phyloP scores from a whole-genome alignment of 2,113 vertebrate species.

The Ochotona princeps region DNA sequence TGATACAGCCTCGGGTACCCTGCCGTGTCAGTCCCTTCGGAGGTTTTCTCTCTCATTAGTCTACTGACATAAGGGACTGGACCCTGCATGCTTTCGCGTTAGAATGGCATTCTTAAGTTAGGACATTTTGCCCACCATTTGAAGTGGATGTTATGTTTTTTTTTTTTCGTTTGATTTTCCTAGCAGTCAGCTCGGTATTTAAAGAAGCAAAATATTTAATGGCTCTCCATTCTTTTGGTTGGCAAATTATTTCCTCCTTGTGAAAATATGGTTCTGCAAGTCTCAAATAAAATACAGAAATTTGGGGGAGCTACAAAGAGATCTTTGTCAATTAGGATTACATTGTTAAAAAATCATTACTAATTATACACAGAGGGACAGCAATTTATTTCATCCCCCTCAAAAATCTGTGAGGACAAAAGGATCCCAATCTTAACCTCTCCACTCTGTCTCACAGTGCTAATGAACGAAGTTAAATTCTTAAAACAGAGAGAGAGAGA shows the following conservation, averaged over 20 bases:
- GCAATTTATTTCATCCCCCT: neutral
- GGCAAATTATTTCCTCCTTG: slow-evolving; percentile 6
- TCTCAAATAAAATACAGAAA: slow-evolving; percentile 32
- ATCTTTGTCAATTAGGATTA: slow-evolving; percentile 45
- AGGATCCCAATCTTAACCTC: slow-evolving; percentile 55
- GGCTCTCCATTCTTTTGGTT: slow-evolving; percentile 29
- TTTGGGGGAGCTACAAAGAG: slow-evolving; percentile 10
- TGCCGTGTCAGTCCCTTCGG: too few relatives aligned
- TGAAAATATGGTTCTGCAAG: slow-evolving; percentile 41
- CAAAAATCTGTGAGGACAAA: slow-evolving; percentile 55
- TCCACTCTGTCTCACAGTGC: neutral
- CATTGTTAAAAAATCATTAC: slow-evolving; percentile 37
- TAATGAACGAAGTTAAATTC: slow-evolving; percentile 6
- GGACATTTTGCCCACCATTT: neutral
- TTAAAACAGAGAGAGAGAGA: slow-evolving; percentile 46
- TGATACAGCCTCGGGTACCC: neutral
- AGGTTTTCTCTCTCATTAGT: neutral
- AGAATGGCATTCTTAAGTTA: slow-evolving; percentile 24
- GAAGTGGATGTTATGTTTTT: neutral
- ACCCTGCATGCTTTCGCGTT: neutral
- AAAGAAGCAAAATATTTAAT: slow-evolving; percentile 42
- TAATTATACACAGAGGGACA: slow-evolving; percentile 59
- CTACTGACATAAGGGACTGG: slow-evolving; percentile 14
- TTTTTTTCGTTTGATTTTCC: slow-evolving; percentile 37
- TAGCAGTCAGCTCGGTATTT: neutral